Conservation (phyloP, 2,113 vertebrate species). For the Hoplias malabaricus region DNA sequence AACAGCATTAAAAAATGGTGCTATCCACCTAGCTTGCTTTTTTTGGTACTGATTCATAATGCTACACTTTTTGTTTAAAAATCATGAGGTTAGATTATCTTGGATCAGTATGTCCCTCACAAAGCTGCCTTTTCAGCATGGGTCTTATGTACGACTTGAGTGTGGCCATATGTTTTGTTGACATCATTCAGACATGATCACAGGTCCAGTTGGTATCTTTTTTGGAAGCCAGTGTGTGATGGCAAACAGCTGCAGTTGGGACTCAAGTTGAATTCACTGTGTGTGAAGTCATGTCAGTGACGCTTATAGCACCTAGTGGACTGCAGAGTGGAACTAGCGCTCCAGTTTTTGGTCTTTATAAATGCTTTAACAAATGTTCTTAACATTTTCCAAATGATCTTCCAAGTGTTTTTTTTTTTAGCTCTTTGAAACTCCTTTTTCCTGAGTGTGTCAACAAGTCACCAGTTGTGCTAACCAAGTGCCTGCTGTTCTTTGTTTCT, state of each 20-base stretch:
- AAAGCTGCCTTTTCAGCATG: not conserved
- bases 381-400: slow-evolving; percentile 66
- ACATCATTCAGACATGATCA: not conserved
- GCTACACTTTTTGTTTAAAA: not conserved
- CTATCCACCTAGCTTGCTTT: not conserved
- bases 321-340: slow-evolving; percentile 36
- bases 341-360: slow-evolving; percentile 46
- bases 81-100: not conserved
- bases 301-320: slow-evolving; percentile 68
- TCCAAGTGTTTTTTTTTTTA: slow-evolving; percentile 54
- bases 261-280: slow-evolving; percentile 75
- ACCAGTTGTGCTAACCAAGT: slow-evolving; percentile 53
- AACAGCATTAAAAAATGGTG: not conserved
- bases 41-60: not conserved
- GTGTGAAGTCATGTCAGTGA: slow-evolving; percentile 75
- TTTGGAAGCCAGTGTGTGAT: slow-evolving; percentile 16
- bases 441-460: slow-evolving; percentile 63
- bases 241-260: slow-evolving; percentile 72
- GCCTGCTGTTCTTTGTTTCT: slow-evolving; percentile 40
- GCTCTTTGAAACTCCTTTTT: slow-evolving; percentile 56
- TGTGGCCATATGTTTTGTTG: not conserved
- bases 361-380: slow-evolving; percentile 60
- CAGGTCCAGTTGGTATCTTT: slow-evolving; percentile 17
- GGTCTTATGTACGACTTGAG: too few species aligned
- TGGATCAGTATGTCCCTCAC: not conserved